Evolutionary conservation across 2,888 invertebrate genomes (phyloP), one percentile per base, ranked within the genome.

Genomic region (Nowickia ferox): DNA sequence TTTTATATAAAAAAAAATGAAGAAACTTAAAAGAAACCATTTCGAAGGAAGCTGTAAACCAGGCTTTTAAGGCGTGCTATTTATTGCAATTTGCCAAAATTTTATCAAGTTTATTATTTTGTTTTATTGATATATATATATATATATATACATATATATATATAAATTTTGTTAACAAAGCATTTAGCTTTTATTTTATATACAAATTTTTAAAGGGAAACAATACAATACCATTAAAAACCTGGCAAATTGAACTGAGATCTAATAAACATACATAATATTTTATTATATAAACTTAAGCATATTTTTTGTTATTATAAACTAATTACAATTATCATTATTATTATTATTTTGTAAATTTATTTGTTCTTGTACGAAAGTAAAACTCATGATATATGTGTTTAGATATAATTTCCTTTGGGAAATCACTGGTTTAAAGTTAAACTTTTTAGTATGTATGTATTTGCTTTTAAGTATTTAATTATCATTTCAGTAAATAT

Each of bases 351-450:
- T 11, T 79, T 84, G 79, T 30, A 30, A 30, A 77, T 79, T 81
- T 88, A 82, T 87, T 68, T 59, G 19, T 57, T 78, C 22, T 76
- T 55, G 40, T 53, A 30, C 38, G 61, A 71, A 71, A 79, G 79
- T 88, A 91, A 87, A 89, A 90, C 89, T 88, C 89, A 90, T 91
- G 91, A 91, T 91, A 92, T 91, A 89, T 91, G 88, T 87, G 66
- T 86, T 42, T 61, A 30, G 38, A 42, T 30, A 30, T 30, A 80
- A 88, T 88, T 91, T 72, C 55, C 63, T 59, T 68, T 77, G 57
- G 90, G 89, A 89, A 91, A 91, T 92, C 92, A 92, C 91, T 90
- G 87, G 51, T 86, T 72, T 89, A 90, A 92, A 92, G 92, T 92
- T 92, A 88, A 90, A 92, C 92, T 92, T 92, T 90, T 84, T 89